Conservation (phyloP, 2,113 vertebrate species). For the Eudyptes chrysolophus region DNA sequence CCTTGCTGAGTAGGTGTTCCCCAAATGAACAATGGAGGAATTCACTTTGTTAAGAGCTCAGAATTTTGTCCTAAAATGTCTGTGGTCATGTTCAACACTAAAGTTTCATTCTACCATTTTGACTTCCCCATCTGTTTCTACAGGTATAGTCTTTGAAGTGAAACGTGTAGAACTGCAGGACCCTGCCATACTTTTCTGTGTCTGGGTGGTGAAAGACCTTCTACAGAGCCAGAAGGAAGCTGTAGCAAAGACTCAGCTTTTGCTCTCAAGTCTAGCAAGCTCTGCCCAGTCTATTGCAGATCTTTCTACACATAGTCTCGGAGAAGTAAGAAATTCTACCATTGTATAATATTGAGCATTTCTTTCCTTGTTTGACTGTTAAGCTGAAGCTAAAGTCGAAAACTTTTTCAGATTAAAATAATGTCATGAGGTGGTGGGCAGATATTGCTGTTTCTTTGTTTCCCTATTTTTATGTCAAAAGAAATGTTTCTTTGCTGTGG, state of each 20-base stretch:
- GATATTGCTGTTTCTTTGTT: background rate
- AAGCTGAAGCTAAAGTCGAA: background rate
- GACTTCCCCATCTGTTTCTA: background rate
- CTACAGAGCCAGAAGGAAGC: slow-evolving; percentile 72
- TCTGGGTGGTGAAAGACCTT: slow-evolving; percentile 85
- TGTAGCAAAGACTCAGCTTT: slow-evolving; percentile 47
- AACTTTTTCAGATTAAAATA: background rate
- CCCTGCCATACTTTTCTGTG: slow-evolving; percentile 77
- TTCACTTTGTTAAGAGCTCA: background rate
- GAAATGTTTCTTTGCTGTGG: background rate
- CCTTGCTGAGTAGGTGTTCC: background rate
- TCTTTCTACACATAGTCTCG: background rate
- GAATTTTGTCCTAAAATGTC: background rate
- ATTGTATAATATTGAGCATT: background rate
- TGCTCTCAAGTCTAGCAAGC: slow-evolving; percentile 62
- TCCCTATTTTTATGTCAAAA: background rate
- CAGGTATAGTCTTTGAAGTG: slow-evolving; percentile 86
- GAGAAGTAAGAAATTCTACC: slow-evolving; percentile 57
- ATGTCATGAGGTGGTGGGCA: background rate
- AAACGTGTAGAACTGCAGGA: slow-evolving; percentile 71
- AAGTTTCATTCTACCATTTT: background rate
- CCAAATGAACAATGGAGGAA: background rate
- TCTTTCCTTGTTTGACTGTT: background rate
- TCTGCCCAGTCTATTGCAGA: slow-evolving; percentile 50
- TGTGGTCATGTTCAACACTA: accelerated